These are phyloP conservation scores for Salvelinus fontinalis DNA, from an alignment of 2,113 vertebrate species.

Conservation along the genomic window DNA sequence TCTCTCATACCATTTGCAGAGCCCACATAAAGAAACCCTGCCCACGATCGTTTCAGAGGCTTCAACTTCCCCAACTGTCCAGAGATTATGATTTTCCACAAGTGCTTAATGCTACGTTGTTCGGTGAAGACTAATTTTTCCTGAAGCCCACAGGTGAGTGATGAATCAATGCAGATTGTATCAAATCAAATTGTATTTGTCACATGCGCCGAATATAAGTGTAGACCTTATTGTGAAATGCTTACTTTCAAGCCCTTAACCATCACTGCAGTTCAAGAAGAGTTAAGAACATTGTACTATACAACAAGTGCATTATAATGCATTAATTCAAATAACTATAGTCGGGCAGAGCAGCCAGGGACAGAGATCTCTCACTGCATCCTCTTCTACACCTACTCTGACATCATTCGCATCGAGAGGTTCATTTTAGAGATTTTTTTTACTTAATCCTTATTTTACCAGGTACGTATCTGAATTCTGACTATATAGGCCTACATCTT, in stretches of 20 bases:
- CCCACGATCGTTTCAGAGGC: constrained; percentile 81
- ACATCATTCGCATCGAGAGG: constrained; percentile 88
- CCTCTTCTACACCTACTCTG: constrained; percentile 91
- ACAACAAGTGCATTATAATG: background rate
- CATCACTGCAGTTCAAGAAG: background rate
- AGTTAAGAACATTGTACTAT: background rate
- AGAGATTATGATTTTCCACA: constrained; percentile 97
- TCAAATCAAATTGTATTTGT: background rate
- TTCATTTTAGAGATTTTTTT: too few relatives aligned
- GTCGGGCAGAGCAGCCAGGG: constrained; percentile 91
- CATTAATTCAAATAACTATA: too few relatives aligned
- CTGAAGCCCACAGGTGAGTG: constrained; percentile 92
- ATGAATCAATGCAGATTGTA: constrained; percentile 1
- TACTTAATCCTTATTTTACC: constrained; percentile 71
- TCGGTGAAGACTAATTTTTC: constrained; percentile 89
- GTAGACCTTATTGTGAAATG: too few relatives aligned
- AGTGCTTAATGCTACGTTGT: constrained; percentile 86
- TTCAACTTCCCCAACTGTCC: constrained; percentile 82
- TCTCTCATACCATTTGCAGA: constrained; percentile 43
- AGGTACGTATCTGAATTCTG: constrained; percentile 72
- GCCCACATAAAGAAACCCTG: constrained; percentile 69
- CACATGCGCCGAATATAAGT: background rate
- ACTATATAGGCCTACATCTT: too few relatives aligned
- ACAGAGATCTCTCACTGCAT: constrained; percentile 91
- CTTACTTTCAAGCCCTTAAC: too few relatives aligned